Evolutionary conservation across 2,797 vertebrate species (phyloP), one percentile per base, ranked within the genome.

Genomic region (Acanthurus leucopareius): DNA sequence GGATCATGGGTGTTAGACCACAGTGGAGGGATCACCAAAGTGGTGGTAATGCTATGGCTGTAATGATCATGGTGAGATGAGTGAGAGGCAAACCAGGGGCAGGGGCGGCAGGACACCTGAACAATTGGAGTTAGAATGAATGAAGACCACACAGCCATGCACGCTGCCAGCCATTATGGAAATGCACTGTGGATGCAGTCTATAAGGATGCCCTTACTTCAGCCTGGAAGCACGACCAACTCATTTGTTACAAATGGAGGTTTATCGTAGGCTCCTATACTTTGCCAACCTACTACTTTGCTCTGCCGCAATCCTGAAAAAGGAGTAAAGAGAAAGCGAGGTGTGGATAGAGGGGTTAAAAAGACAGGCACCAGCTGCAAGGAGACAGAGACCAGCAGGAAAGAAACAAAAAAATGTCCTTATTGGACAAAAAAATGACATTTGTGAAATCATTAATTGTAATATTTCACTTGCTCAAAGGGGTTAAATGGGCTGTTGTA

Each of bases 211-310:
- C 93, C 95, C 97, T 98, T 99, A 98, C 97, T 97, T 97, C 92
- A 96, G 95, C 93, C 94, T 89, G 86, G 95, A 91, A 90, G 93
- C 89, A 86, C 90, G 80, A 94, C 91, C 90, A 28, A 90, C 71
- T 86, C 86, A 65, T 95, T 95, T 95, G 94, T 94, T 95, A 95
- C 93, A 96, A 93, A 95, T 90, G 85, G 89, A 93, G 83, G 90
- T 96, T 96, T 98, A 99, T 95, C 98, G 97, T 92, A 99, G 97
- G 59, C 97, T 99, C 94, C 98, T 99, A 99, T 99, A 99, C 95
- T 99, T 99, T 97, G 98, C 98, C 98, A 99, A 98, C 96, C 98
- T 99, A 99, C 97, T 98, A 98, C 97, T 99, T 95, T 99, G 98
- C 96, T 99, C 98, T 94, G 98, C 97, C 79, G 98, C 97, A 93